Evolutionary conservation across 2,888 invertebrate species (phyloP).

Genomic region (Aelia acuminata): DNA sequence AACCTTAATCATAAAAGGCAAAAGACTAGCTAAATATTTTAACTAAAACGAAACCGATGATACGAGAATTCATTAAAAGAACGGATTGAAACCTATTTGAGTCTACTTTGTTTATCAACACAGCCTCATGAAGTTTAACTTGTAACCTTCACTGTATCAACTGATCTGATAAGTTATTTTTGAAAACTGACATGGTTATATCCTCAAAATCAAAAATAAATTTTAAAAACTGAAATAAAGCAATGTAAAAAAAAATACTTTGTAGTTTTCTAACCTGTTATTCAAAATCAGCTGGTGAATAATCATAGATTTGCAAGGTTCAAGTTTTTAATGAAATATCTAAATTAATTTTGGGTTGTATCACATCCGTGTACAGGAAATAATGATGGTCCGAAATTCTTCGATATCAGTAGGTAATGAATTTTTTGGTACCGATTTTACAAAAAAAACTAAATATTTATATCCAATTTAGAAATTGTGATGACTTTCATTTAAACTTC

Average conservation of each 20-base stretch:
- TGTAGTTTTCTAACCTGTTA: not conserved
- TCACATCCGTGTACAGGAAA: not conserved
- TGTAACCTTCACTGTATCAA: slow-evolving; percentile 46
- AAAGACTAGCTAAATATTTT: not conserved
- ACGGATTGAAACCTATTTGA: slow-evolving; percentile 44
- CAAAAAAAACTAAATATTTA: not conserved
- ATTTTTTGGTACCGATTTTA: not conserved
- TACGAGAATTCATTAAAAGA: not conserved
- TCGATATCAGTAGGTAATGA: not conserved
- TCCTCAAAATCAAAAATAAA: not conserved
- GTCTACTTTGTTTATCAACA: slow-evolving; percentile 58
- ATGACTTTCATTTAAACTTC: slow-evolving; percentile 35
- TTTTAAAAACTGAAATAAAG: not conserved
- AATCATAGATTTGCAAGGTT: slow-evolving; percentile 7
- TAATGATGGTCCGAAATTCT: slow-evolving; percentile 22
- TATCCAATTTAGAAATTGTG: not conserved
- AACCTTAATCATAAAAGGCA: not conserved
- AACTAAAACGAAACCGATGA: not conserved
- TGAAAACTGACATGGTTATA: not conserved
- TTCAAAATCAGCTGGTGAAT: slow-evolving; percentile 11
- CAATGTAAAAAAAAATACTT: not conserved
- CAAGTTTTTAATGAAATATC: slow-evolving; percentile 9
- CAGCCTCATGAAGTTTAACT: slow-evolving; percentile 52
- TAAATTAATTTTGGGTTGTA: slow-evolving; percentile 28
- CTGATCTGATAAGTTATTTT: not conserved